Percentiles rank a stretch among this genome's conserved stretches.
Evolutionary conservation across 2,888 invertebrate genomes (phyloP).

Genomic region (Acanthosepion pharaonis): DNA sequence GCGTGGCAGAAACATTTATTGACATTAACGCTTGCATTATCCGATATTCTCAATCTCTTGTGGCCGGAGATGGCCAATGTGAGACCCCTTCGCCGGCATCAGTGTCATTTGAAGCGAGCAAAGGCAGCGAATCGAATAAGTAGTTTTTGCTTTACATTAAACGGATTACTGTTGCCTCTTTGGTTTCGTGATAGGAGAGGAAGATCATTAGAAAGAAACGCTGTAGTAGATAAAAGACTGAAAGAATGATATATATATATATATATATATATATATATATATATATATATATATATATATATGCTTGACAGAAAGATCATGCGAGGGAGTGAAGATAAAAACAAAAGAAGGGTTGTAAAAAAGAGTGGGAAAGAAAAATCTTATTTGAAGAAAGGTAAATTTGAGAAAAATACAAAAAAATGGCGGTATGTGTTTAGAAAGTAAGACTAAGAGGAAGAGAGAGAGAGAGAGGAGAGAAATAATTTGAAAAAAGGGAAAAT

Average conservation of each 20-base stretch:
- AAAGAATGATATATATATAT: background rate
- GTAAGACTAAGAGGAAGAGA: too few species aligned
- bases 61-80: background rate
- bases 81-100: background rate
- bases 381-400: background rate
- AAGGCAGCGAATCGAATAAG: slow-evolving; percentile 9
- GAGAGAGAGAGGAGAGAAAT: background rate
- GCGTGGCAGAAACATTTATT: background rate
- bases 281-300: background rate
- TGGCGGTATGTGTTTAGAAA: too few species aligned
- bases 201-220: background rate
- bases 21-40: background rate
- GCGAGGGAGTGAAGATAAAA: background rate
- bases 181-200: background rate
- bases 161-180: slow-evolving; percentile 22
- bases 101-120: slow-evolving; percentile 10
- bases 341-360: background rate
- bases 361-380: background rate
- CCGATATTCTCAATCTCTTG: background rate
- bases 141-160: slow-evolving; percentile 33
- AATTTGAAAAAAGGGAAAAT: background rate
- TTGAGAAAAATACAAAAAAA: too few species aligned
- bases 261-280: background rate
- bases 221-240: background rate
- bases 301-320: background rate